Conservation (phyloP, 2,888 invertebrate genomes). For the Pterobdella sp. region DNA sequence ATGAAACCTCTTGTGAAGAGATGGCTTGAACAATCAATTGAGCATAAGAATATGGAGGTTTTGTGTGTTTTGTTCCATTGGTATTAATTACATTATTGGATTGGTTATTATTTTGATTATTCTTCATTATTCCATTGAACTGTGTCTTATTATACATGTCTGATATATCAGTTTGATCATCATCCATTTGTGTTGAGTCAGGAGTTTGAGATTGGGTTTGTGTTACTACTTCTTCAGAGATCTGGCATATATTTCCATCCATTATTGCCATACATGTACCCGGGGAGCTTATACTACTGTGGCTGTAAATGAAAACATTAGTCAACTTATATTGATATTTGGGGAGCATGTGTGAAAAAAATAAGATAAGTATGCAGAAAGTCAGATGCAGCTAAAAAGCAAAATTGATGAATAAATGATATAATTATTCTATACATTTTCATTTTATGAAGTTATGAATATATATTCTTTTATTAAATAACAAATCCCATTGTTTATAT, state of each 20-base stretch:
- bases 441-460: too few species aligned
- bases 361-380: too few species aligned
- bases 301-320: too few species aligned
- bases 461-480: too few species aligned
- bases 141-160: background rate
- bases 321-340: too few species aligned
- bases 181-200: background rate
- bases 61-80: conserved; percentile 40
- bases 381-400: too few species aligned
- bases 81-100: background rate
- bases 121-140: background rate
- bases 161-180: background rate
- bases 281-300: background rate
- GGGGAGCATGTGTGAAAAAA: too few species aligned
- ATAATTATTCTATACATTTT: too few species aligned
- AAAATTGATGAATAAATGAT: too few species aligned
- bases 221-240: conserved; percentile 3
- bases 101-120: background rate
- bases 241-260: conserved; percentile 1
- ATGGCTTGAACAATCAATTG: conserved; percentile 96
- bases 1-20: conserved; percentile 59
- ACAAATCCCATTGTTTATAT: too few species aligned
- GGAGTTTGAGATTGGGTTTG: background rate
- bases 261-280: background rate
- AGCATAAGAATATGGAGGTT: conserved; percentile 92